phyloP scores from a whole-genome alignment of 1,140 invertebrate species.

The Zaprionus tsacasi region DNA sequence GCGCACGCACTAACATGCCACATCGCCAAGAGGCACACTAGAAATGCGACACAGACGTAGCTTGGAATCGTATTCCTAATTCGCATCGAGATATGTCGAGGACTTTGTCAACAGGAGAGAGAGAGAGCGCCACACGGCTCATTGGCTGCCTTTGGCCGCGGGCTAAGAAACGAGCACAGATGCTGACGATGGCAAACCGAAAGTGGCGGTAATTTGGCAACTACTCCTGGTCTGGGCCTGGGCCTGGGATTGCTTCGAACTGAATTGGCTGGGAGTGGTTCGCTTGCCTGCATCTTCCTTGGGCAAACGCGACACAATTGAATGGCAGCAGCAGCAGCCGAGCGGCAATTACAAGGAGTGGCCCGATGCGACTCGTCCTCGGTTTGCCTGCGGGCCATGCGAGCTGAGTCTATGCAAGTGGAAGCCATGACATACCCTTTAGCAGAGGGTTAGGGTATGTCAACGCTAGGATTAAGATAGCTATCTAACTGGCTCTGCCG shows the following conservation, averaged over 20 bases:
- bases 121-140: conserved; percentile 60
- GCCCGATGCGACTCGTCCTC: conserved; percentile 20
- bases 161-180: conserved; percentile 78
- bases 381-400: conserved; percentile 59
- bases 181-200: conserved; percentile 68
- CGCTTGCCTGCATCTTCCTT: conserved; percentile 27
- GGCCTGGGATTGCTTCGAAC: background rate
- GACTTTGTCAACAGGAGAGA: conserved; percentile 70
- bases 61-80: conserved; percentile 32
- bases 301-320: conserved; percentile 41
- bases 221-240: conserved; percentile 30
- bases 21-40: conserved; percentile 34
- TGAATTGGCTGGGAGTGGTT: conserved; percentile 1
- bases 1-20: conserved; percentile 20
- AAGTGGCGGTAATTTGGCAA: conserved; percentile 71
- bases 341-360: conserved; percentile 71
- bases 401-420: conserved; percentile 57
- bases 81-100: conserved; percentile 61
- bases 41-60: background rate
- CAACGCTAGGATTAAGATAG: conserved; percentile 20
- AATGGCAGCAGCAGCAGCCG: conserved; percentile 18
- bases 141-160: conserved; percentile 74
- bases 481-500: background rate
- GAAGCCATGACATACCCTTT: conserved; percentile 49
- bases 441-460: conserved; percentile 44